Percentiles rank a stretch among this genome's conserved stretches.
Conservation (phyloP, 2,113 vertebrate genomes). For the Ageneiosus marmoratus region DNA sequence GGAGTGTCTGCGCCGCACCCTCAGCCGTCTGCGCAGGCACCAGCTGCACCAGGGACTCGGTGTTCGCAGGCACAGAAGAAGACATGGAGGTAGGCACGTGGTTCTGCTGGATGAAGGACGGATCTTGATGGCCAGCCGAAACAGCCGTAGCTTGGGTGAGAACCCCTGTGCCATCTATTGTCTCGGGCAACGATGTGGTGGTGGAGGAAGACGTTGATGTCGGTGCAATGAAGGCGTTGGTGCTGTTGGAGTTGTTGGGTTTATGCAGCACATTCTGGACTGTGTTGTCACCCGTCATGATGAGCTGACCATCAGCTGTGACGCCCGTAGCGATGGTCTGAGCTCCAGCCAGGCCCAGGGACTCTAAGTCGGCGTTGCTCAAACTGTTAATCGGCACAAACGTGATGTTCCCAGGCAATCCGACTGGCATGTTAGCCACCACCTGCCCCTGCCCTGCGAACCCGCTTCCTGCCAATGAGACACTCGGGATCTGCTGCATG, state of each 20-base stretch:
- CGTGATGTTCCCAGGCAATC: slow-evolving; percentile 93
- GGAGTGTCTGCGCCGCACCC: slow-evolving; percentile 87
- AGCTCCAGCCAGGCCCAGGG: slow-evolving; percentile 89
- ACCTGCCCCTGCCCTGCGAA: slow-evolving; percentile 86
- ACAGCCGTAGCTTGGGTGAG: slow-evolving; percentile 92
- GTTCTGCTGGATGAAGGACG: slow-evolving; percentile 90
- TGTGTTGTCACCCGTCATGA: slow-evolving; percentile 84
- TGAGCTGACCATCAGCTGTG: slow-evolving; percentile 93
- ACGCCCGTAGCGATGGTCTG: slow-evolving; percentile 94
- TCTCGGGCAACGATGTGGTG: slow-evolving; percentile 87
- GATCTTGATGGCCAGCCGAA: slow-evolving; percentile 84
- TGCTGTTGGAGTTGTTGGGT: slow-evolving; percentile 79
- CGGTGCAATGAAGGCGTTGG: slow-evolving; percentile 92
- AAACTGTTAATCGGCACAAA: slow-evolving; percentile 96
- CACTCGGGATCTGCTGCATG: slow-evolving; percentile 88
- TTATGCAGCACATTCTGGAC: slow-evolving; percentile 68
- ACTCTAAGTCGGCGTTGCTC: slow-evolving; percentile 86
- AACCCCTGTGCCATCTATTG: slow-evolving; percentile 94
- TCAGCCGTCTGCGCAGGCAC: slow-evolving; percentile 84
- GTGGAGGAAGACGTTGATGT: slow-evolving; percentile 78
- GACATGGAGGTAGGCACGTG: slow-evolving; percentile 63
- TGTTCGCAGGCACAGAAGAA: not conserved
- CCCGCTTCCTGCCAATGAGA: slow-evolving; percentile 83
- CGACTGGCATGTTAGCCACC: slow-evolving; percentile 86
- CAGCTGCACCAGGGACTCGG: slow-evolving; percentile 68